Evolutionary conservation across 2,797 vertebrate species (phyloP).

Genomic region (Acanthurus tractus): DNA sequence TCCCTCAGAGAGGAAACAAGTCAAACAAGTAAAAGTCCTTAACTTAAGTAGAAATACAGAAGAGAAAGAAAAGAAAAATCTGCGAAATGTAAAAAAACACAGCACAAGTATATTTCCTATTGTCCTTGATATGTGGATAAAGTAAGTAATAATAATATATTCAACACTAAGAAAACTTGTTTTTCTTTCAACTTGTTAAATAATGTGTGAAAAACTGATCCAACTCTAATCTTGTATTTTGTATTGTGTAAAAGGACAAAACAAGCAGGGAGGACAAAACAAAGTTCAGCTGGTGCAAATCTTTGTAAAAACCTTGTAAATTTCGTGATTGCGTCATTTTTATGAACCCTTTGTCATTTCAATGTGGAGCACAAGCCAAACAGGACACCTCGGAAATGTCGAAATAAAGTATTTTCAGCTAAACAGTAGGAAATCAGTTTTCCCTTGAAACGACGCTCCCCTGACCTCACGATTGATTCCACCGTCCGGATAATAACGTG

Average conservation of each 20-base stretch:
- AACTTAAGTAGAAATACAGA: too few species aligned
- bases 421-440: not conserved
- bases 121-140: too few species aligned
- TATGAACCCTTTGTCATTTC: not conserved
- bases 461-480: not conserved
- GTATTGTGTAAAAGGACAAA: not conserved
- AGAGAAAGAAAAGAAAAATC: too few species aligned
- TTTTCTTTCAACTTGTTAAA: too few species aligned
- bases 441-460: not conserved
- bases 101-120: too few species aligned
- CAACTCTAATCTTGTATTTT: too few species aligned
- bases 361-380: not conserved
- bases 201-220: not conserved
- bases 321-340: not conserved
- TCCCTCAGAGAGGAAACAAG: not conserved
- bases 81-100: too few species aligned
- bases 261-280: not conserved
- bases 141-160: too few species aligned
- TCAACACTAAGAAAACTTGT: too few species aligned
- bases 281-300: not conserved
- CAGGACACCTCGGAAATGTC: constrained; percentile 5
- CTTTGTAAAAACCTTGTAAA: not conserved
- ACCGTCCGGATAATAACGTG: not conserved
- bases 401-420: not conserved
- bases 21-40: not conserved